phyloP scores from a whole-genome alignment of 2,113 vertebrate genomes.

The Gavialis gangeticus region DNA sequence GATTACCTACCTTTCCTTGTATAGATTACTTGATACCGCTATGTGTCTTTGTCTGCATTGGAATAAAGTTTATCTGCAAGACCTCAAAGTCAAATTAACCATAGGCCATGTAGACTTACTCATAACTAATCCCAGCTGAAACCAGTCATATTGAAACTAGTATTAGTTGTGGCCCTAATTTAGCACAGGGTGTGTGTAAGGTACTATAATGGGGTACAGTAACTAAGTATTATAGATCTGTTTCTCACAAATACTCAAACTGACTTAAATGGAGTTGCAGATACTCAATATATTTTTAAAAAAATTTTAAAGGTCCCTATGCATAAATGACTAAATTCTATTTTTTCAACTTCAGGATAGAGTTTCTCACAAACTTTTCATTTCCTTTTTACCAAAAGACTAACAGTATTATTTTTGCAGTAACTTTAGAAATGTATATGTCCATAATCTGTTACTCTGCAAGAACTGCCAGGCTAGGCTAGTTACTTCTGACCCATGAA shows the following conservation, averaged over 20 bases:
- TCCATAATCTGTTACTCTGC: neutral
- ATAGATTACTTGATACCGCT: neutral
- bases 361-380: neutral
- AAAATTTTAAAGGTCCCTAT: neutral
- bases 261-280: neutral
- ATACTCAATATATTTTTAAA: neutral
- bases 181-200: neutral
- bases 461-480: neutral
- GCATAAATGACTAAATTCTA: neutral
- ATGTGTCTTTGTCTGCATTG: neutral
- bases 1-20: conserved; percentile 52
- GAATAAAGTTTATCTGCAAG: neutral
- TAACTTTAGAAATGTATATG: neutral
- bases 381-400: neutral
- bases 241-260: neutral
- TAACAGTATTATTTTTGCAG: neutral
- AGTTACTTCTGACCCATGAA: neutral
- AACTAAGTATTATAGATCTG: neutral
- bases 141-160: neutral
- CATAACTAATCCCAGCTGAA: neutral
- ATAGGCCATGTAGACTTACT: neutral
- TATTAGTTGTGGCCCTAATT: neutral
- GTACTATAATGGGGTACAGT: neutral
- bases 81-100: accelerated
- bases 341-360: neutral